Evolutionary conservation across 2,888 invertebrate genomes (phyloP).

Genomic region (Aporophyla nigra): DNA sequence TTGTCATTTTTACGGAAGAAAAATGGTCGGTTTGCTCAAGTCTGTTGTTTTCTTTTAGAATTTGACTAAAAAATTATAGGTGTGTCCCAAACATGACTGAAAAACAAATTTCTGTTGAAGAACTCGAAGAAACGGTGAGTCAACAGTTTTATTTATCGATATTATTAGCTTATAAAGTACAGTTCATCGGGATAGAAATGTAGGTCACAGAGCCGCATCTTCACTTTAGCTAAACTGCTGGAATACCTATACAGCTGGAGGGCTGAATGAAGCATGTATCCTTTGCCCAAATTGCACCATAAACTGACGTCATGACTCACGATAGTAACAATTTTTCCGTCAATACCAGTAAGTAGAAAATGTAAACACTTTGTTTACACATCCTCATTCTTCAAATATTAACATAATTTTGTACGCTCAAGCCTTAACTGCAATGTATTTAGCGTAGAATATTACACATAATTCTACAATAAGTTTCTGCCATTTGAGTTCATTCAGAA

Average conservation of each 20-base stretch:
- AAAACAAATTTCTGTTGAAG: slow-evolving; percentile 85
- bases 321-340: neutral
- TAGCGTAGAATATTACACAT: slow-evolving; percentile 5
- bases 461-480: neutral
- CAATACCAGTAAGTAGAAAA: neutral
- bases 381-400: slow-evolving; percentile 51
- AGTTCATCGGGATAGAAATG: slow-evolving; percentile 63
- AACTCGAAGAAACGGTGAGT: slow-evolving; percentile 87
- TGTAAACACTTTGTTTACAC: slow-evolving; percentile 59
- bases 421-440: neutral
- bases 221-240: slow-evolving; percentile 68
- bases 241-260: slow-evolving; percentile 38
- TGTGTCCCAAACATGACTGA: slow-evolving; percentile 81
- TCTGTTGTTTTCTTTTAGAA: slow-evolving; percentile 70
- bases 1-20: slow-evolving; percentile 68
- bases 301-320: slow-evolving; percentile 12
- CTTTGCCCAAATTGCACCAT: neutral
- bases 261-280: slow-evolving; percentile 21
- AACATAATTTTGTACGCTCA: slow-evolving; percentile 39
- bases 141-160: slow-evolving; percentile 37
- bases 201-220: slow-evolving; percentile 83
- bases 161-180: slow-evolving; percentile 49
- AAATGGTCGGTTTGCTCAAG: slow-evolving; percentile 76
- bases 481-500: slow-evolving; percentile 40
- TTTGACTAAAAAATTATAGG: slow-evolving; percentile 71